Evolutionary conservation across 2,113 vertebrate species (phyloP).

Genomic region (Narcine bancroftii): DNA sequence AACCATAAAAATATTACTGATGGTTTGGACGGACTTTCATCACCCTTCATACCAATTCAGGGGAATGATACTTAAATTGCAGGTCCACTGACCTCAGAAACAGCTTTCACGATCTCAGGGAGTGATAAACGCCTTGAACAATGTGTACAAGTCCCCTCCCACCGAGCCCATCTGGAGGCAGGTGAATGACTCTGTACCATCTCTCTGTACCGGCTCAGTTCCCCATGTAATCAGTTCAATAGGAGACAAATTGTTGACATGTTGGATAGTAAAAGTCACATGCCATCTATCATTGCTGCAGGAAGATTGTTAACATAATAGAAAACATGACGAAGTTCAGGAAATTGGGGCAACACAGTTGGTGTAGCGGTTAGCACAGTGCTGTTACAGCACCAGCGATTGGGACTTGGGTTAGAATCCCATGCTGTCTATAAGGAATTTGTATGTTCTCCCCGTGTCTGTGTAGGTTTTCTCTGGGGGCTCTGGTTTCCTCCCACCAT

Average conservation of each 20-base stretch:
- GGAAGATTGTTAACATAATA: not conserved
- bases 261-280: no score
- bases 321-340: no score
- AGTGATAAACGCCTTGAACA: not conserved
- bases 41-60: not conserved
- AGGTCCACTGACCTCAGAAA: not conserved
- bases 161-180: not conserved
- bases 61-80: not conserved
- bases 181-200: not conserved
- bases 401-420: no score
- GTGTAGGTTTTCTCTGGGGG: no score
- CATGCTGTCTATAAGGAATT: no score
- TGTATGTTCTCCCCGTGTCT: no score
- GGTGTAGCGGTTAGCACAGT: no score
- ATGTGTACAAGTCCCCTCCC: not conserved
- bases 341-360: no score
- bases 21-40: not conserved
- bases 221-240: not conserved
- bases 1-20: not conserved
- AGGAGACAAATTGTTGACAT: not conserved
- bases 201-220: not conserved
- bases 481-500: no score
- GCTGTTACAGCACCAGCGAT: no score
- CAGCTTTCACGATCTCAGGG: not conserved
- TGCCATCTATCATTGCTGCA: not conserved